Percentiles rank a stretch among this genome's conserved stretches.
Evolutionary conservation across 2,888 invertebrate genomes (phyloP).

Genomic region (Rotaria macrura): DNA sequence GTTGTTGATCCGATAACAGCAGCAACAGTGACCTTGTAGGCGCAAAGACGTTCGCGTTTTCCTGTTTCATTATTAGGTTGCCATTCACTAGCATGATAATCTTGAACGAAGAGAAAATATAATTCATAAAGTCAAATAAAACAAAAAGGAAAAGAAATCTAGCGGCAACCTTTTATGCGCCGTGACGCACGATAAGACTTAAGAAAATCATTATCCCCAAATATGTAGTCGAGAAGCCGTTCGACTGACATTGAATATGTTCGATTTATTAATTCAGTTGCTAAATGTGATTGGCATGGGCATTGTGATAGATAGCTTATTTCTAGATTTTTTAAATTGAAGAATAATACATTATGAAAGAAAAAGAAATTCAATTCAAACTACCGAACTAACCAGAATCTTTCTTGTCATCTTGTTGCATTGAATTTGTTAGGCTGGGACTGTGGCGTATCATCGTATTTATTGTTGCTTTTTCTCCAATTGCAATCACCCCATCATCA

Average conservation of each 20-base stretch:
- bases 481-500: background rate
- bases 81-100: constrained; percentile 1
- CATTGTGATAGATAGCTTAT: background rate
- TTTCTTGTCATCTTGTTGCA: background rate
- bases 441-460: background rate
- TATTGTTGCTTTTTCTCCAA: background rate
- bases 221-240: background rate
- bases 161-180: background rate
- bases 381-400: background rate
- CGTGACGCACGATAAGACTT: background rate
- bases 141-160: background rate
- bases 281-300: background rate
- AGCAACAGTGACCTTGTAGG: background rate
- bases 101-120: background rate
- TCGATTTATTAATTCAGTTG: constrained; percentile 8
- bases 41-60: background rate
- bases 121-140: background rate
- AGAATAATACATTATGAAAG: no score
- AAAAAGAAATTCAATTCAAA: no score
- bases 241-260: constrained; percentile 7
- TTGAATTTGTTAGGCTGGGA: background rate
- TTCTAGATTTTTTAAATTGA: background rate
- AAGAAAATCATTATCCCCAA: constrained; percentile 10
- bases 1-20: background rate
- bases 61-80: background rate